Percentiles rank a stretch among this genome's conserved stretches.
These are phyloP conservation scores for Amiota communis DNA, from an alignment of 2,888 invertebrate species.

Conservation along the genomic window DNA sequence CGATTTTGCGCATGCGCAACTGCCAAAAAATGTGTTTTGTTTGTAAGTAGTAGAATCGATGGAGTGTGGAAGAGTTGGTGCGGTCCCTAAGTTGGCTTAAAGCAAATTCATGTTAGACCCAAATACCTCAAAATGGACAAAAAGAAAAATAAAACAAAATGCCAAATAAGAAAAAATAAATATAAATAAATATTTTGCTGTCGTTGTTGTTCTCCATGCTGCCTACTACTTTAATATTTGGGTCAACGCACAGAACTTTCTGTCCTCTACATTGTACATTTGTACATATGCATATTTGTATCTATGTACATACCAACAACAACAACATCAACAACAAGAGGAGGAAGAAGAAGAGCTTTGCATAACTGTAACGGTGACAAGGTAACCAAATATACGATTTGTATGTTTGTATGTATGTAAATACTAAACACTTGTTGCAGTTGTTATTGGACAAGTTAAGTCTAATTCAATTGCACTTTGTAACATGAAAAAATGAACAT, in stretches of 20 bases:
- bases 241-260: background rate
- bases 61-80: background rate
- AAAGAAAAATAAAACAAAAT: conserved; percentile 2
- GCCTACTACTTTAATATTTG: background rate
- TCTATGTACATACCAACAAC: conserved; percentile 26
- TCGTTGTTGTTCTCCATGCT: background rate
- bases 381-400: background rate
- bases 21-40: background rate
- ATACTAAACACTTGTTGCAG: conserved; percentile 39
- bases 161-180: background rate
- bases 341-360: conserved; percentile 42
- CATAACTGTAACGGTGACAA: conserved; percentile 50
- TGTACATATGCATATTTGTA: background rate
- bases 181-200: background rate
- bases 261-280: background rate
- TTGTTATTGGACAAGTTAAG: conserved; percentile 35
- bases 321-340: conserved; percentile 16
- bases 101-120: background rate
- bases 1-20: conserved; percentile 12
- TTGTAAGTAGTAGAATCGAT: background rate
- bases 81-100: background rate
- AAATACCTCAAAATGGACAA: background rate
- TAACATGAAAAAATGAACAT: conserved; percentile 33
- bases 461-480: conserved; percentile 43
- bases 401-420: too few species aligned